Evolutionary conservation across 2,797 vertebrate genomes (phyloP), one percentile per base, ranked within the genome.

Genomic region (Sus cebifrons): DNA sequence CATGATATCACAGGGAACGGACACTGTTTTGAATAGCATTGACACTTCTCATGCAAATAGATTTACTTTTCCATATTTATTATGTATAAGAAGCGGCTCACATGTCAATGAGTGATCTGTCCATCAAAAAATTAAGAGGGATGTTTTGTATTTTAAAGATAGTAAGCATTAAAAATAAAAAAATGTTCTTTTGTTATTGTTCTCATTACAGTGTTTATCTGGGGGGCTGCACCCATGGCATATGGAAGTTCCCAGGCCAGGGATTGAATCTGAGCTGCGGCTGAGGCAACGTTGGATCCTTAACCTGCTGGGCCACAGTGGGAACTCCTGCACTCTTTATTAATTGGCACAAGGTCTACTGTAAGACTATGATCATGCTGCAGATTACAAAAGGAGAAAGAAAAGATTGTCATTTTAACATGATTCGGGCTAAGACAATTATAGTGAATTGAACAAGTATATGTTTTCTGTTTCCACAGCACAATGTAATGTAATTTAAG

Each of bases 111-210:
- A 88, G 6, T 14, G 65, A 85, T 1, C 54, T 92, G 3, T n/a
- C 20, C 25, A 29, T 6, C 87, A 36, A 86, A 73, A 92, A 67
- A 58, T 60, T 29, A 74, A 89, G 82, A 93, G 25, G 4, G 3
- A 15, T 81, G 20, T 44, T 95, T 92, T 86, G 4, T 81, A 44
- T 32, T 85, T 81, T 27, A 92, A 49, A 91, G 49, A 58, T 21
- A 60, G 65, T 77, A 82, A 82, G 32, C 52, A n/a, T 62, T 93
- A 92, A 71, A 68, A 77, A 64, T 54, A 56, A 60, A 74, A 56
- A 56, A 32, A 17, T 6, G 2, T 77, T 36, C 40, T 54, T 56
- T 9, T 36, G 27, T 58, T 64, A 17, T 65, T 85, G 27, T 58
- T 92, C 81, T 83, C 49, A 60, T 29, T 52, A 36, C 5, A 6